phyloP scores from a whole-genome alignment of 1,140 invertebrate genomes.

The Nephila pilipes region DNA sequence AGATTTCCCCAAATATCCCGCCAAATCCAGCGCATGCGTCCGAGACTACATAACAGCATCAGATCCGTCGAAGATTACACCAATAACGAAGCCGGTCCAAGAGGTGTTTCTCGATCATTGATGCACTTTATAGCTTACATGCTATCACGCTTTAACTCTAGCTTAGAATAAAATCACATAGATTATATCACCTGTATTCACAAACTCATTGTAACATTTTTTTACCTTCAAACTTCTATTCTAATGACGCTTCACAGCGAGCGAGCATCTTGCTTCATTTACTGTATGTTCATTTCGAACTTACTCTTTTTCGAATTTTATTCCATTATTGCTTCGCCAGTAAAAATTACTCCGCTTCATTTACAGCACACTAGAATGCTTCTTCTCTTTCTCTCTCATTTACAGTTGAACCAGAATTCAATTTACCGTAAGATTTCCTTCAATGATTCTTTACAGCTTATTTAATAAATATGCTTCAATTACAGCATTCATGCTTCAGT shows the following conservation, averaged over 20 bases:
- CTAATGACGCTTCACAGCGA: not conserved
- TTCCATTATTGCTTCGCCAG: too few relatives aligned
- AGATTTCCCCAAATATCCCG: slow-evolving; percentile 72
- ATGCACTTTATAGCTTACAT: slow-evolving; percentile 1
- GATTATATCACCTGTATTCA: not conserved
- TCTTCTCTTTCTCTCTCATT: too few relatives aligned
- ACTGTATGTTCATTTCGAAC: too few relatives aligned
- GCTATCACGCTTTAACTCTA: not conserved
- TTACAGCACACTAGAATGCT: too few relatives aligned
- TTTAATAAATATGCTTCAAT: too few relatives aligned
- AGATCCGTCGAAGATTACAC: slow-evolving; percentile 58
- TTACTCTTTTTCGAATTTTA: too few relatives aligned
- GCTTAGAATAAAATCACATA: not conserved
- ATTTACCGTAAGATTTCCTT: too few relatives aligned
- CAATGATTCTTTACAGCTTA: too few relatives aligned
- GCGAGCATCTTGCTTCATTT: not conserved
- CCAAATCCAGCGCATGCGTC: slow-evolving; percentile 71
- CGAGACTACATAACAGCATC: slow-evolving; percentile 63
- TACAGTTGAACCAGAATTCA: too few relatives aligned
- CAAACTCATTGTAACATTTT: not conserved
- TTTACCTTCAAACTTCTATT: not conserved
- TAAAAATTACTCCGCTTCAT: too few relatives aligned
- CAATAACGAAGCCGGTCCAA: slow-evolving; percentile 45
- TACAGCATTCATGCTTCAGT: too few relatives aligned
- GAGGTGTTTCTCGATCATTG: slow-evolving; percentile 60